Evolutionary conservation across 2,797 vertebrate species (phyloP).

Genomic region (Denticeps clupeoides): DNA sequence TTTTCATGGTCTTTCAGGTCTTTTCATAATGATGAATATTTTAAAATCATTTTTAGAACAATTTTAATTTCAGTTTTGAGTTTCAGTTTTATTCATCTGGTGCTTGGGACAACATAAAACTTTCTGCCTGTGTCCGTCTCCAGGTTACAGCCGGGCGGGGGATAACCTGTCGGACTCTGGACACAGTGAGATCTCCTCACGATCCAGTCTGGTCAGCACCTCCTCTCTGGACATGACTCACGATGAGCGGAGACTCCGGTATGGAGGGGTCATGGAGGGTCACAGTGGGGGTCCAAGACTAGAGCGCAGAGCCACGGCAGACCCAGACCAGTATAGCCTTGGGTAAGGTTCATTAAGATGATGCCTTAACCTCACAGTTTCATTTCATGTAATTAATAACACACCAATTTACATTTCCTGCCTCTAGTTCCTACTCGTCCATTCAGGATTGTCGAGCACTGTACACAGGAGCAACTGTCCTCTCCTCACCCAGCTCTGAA

Average conservation of each 20-base stretch:
- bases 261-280: conserved; percentile 73
- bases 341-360: conserved; percentile 77
- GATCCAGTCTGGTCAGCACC: conserved; percentile 95
- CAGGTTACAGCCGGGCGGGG: conserved; percentile 76
- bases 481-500: conserved; percentile 91
- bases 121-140: no score
- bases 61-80: no score
- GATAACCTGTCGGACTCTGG: conserved; percentile 92
- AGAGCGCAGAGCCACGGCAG: conserved; percentile 76
- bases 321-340: conserved; percentile 89
- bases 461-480: conserved; percentile 74
- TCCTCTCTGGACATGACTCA: conserved; percentile 89
- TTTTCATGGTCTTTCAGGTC: no score
- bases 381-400: no score
- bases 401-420: no score
- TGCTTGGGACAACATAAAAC: no score
- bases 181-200: conserved; percentile 93
- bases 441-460: conserved; percentile 82
- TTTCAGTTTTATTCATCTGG: no score
- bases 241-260: conserved; percentile 81
- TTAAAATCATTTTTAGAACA: no score
- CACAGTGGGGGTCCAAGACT: conserved; percentile 68
- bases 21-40: no score
- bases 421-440: conserved; percentile 74
- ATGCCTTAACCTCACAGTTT: no score